A percentile compares a stretch with the other conserved stretches of the same genome.
These are phyloP conservation scores for Galago senegalensis DNA, from an alignment of 2,797 vertebrate genomes.

Conservation along the genomic window DNA sequence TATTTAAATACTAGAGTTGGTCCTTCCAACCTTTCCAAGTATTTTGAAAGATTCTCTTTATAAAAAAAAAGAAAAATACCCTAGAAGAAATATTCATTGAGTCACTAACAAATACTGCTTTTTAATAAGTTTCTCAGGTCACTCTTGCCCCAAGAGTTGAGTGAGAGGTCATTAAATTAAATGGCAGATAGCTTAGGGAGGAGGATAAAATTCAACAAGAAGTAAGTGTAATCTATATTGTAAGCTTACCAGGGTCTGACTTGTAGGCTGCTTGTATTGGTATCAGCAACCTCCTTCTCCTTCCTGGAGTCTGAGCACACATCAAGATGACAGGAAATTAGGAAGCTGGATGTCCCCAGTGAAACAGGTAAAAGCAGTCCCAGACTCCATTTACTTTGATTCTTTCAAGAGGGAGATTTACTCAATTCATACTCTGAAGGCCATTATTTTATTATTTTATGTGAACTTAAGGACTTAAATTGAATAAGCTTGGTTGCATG, in stretches of 20 bases:
- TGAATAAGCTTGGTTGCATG: background rate
- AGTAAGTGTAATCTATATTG: background rate
- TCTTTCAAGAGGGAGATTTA: background rate
- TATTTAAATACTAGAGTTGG: background rate
- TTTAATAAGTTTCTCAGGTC: background rate
- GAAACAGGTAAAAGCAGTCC: background rate
- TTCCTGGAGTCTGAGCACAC: background rate
- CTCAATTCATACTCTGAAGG: background rate
- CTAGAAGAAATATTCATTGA: background rate
- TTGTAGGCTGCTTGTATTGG: background rate
- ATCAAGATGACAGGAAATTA: background rate
- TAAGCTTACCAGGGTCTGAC: background rate
- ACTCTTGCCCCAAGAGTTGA: background rate
- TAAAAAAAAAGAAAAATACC: background rate
- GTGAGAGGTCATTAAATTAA: background rate
- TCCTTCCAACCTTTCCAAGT: background rate
- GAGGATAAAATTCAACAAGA: background rate
- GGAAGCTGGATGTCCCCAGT: background rate
- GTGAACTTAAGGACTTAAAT: conserved; percentile 22
- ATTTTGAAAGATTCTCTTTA: background rate
- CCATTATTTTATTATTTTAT: background rate
- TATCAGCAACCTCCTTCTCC: background rate
- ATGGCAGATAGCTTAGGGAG: background rate
- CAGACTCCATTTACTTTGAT: background rate
- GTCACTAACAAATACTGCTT: background rate